Evolutionary conservation across 2,797 vertebrate species (phyloP), one percentile per base, ranked within the genome.

Genomic region (Pterois miles): DNA sequence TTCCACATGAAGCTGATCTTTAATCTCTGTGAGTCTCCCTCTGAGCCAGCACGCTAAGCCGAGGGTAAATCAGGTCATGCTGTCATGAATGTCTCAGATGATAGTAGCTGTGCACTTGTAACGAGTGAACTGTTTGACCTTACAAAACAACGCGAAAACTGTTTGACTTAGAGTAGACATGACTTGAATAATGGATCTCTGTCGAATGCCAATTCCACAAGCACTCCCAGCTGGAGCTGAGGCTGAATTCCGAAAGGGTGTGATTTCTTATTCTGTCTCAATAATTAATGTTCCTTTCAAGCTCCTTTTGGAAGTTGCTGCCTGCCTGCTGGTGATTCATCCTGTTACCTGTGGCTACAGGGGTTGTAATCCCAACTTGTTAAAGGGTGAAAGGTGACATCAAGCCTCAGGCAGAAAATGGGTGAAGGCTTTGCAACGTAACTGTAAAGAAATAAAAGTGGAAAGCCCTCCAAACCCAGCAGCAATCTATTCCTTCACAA

Each of bases 1-100:
- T 90, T 85, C 81, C 90, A 89, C 80, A 89, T 92, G 88, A 91
- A 85, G 83, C 56, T 71, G 70, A 81, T 89, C 58, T 83, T 65
- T 70, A 73, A 76, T 91, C 84, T 79, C 38, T 71, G 38, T 20
- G 34, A 80, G 20, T 66, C 60, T 85, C 43, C 16, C 71, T 80
- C 23, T 16, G 74, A 86, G 83, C 78, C 78, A 76, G 65, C 63
- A n/a, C 73, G 60, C 66, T 84, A 78, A 83, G 74, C 64, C 13
- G 73, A 86, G 86, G 78, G 84, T 71, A 91, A 91, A 75, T 76
- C 77, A 48, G 77, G 83, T 84, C 77, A 65, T 43, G 31, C 58
- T 74, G 79, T 86, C 78, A 76, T 38, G 71, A 81, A 80, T 25
- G 62, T 60, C 69, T 80, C 65, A 8, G 31, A 58, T 48, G 34